Evolutionary conservation across 2,888 invertebrate genomes (phyloP).

Genomic region (Drosophila kuntzei): DNA sequence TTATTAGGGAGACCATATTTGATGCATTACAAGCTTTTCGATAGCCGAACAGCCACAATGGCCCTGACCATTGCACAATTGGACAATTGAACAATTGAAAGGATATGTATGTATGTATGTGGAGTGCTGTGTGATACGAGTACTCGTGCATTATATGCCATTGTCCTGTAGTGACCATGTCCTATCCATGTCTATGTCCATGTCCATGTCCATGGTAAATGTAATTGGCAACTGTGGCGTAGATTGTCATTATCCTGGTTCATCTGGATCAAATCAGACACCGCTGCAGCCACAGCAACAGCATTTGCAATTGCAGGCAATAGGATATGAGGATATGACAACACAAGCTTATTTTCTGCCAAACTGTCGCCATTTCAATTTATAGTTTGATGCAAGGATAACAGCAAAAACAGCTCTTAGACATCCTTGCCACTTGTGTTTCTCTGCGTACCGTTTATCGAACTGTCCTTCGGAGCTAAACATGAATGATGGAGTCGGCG

Average conservation of each 20-base stretch:
- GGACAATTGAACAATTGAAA: conserved; percentile 23
- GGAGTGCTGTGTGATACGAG: conserved; percentile 6
- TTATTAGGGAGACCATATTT: conserved; percentile 7
- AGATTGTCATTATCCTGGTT: conserved; percentile 38
- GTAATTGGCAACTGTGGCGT: conserved; percentile 41
- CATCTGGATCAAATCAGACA: conserved; percentile 26
- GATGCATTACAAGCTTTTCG: conserved; percentile 6
- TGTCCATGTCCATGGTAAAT: conserved; percentile 3
- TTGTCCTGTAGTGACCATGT: conserved; percentile 14
- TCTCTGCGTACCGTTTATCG: no score
- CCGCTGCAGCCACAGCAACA: conserved; percentile 1
- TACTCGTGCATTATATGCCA: conserved; percentile 24
- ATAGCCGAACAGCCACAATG: not conserved
- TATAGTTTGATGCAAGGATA: conserved; percentile 28
- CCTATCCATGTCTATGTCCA: conserved; percentile 8
- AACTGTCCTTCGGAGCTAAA: conserved; percentile 7
- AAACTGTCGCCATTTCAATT: conserved; percentile 24
- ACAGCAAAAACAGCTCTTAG: conserved; percentile 20
- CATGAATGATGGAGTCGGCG: not conserved
- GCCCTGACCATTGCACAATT: conserved; percentile 8
- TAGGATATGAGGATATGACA: not conserved
- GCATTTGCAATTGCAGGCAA: conserved; percentile 3
- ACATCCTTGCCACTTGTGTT: conserved; percentile 30
- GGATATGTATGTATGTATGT: not conserved
- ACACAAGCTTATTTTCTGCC: conserved; percentile 9